Conservation (phyloP, 2,888 invertebrate species). For the Latheticus oryzae region DNA sequence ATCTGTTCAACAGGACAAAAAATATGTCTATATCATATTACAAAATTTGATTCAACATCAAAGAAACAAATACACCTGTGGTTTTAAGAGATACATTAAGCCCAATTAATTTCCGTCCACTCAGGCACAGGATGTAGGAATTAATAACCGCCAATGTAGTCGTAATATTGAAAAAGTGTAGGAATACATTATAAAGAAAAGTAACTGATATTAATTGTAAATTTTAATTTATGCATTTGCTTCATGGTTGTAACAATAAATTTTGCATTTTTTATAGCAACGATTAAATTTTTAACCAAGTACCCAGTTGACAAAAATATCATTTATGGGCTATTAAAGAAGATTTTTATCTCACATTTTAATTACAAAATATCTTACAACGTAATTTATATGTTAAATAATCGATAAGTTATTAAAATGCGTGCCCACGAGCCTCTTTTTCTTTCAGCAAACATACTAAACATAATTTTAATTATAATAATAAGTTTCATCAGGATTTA, state of each 20-base stretch:
- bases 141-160: too few species aligned
- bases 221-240: slow-evolving; percentile 49
- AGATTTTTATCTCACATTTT: slow-evolving; percentile 54
- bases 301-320: slow-evolving; percentile 53
- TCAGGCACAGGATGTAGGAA: too few species aligned
- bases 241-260: slow-evolving; percentile 44
- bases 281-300: slow-evolving; percentile 49
- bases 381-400: slow-evolving; percentile 56
- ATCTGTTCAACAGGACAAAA: too few species aligned
- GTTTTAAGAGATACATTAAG: too few species aligned
- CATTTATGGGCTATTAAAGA: slow-evolving; percentile 53
- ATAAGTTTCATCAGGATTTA: slow-evolving; percentile 45
- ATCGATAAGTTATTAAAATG: slow-evolving; percentile 59
- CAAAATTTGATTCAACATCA: too few species aligned
- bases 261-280: slow-evolving; percentile 47
- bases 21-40: too few species aligned
- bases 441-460: slow-evolving; percentile 50
- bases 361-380: slow-evolving; percentile 51
- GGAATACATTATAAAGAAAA: too few species aligned
- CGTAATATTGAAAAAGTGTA: too few species aligned
- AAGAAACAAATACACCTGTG: too few species aligned
- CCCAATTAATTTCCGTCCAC: too few species aligned
- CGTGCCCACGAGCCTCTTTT: slow-evolving; percentile 53
- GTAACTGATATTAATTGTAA: too few species aligned
- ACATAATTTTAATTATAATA: slow-evolving; percentile 50